These are phyloP conservation scores for Leptinotarsa juncta DNA, from an alignment of 2,888 invertebrate genomes.

Conservation along the genomic window DNA sequence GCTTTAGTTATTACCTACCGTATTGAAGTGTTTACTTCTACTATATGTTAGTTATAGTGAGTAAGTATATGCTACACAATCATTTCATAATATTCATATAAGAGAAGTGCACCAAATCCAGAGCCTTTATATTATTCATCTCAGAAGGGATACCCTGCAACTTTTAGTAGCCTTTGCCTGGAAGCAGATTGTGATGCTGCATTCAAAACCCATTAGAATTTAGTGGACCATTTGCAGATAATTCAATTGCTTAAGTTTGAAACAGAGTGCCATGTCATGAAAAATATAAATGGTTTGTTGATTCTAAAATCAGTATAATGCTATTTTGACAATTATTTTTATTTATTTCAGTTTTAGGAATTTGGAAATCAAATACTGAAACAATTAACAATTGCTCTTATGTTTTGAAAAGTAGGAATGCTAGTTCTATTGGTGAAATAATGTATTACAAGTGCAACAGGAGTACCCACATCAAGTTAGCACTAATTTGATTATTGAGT, in stretches of 20 bases:
- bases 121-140: slow-evolving; percentile 9
- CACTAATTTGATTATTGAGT: neutral
- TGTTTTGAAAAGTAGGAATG: neutral
- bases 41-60: neutral
- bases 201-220: neutral
- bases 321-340: slow-evolving; percentile 11
- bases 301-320: neutral
- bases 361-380: neutral
- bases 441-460: neutral
- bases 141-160: neutral
- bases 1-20: neutral
- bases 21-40: too few species aligned
- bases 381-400: neutral
- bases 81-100: slow-evolving; percentile 5
- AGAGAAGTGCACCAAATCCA: slow-evolving; percentile 8
- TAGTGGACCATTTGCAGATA: neutral
- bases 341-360: neutral
- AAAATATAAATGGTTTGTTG: neutral
- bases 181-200: slow-evolving; percentile 13
- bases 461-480: neutral
- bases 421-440: neutral
- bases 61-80: slow-evolving; percentile 4
- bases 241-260: neutral
- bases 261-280: neutral
- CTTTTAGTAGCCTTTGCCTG: slow-evolving; percentile 2